phyloP scores from a whole-genome alignment of 2,888 invertebrate species.

The Rhagonycha fulva region DNA sequence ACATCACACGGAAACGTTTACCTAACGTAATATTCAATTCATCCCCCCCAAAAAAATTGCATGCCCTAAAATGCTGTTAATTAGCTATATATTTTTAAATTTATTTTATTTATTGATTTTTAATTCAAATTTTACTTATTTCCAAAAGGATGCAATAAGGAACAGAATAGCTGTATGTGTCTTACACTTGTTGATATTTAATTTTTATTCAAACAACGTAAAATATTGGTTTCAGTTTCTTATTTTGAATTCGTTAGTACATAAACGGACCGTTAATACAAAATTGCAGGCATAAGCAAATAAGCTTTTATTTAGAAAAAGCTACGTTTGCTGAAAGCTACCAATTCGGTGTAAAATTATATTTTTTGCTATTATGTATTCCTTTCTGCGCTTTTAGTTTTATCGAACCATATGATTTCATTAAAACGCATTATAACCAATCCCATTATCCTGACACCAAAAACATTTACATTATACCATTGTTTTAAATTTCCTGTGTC shows the following conservation, averaged over 20 bases:
- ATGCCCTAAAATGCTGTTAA: no score
- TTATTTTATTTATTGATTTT: no score
- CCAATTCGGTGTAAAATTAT: background rate
- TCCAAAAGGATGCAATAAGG: background rate
- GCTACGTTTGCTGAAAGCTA: background rate
- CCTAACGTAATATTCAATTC: no score
- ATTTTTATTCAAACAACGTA: background rate
- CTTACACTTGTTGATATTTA: background rate
- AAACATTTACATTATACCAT: no score
- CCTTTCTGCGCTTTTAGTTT: slow-evolving; percentile 10
- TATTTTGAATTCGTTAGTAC: background rate
- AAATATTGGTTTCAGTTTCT: background rate
- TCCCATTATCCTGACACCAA: no score
- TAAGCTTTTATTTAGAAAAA: background rate
- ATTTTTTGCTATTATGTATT: slow-evolving; percentile 6
- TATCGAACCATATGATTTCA: slow-evolving; percentile 15
- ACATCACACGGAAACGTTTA: no score
- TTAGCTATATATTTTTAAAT: no score
- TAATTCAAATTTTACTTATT: background rate
- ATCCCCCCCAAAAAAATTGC: no score
- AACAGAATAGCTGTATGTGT: background rate
- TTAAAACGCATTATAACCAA: background rate
- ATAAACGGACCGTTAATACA: background rate
- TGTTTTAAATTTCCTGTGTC: no score
- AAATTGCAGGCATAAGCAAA: background rate